Percentiles rank a stretch among this genome's conserved stretches.
Conservation (phyloP, 2,113 vertebrate genomes). For the Bos javanicus region DNA sequence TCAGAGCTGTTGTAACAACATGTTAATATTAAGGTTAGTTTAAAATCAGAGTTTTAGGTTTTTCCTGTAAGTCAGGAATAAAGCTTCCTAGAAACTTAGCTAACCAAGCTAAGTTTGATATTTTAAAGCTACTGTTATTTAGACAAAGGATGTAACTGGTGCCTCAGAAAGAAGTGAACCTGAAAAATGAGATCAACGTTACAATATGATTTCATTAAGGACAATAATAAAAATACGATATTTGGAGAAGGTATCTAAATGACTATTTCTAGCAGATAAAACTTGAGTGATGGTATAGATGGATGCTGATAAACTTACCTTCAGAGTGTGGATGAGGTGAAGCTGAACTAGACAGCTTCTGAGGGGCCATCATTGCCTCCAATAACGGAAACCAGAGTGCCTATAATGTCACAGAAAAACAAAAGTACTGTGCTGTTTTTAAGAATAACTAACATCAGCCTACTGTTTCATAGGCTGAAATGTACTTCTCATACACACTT, state of each 20-base stretch:
- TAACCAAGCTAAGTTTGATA: neutral
- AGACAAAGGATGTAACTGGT: neutral
- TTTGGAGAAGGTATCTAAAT: neutral
- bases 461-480: neutral
- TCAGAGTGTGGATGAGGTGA: constrained; percentile 81
- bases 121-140: constrained; percentile 6
- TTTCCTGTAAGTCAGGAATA: neutral
- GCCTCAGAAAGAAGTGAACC: neutral
- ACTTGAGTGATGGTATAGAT: neutral
- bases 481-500: neutral
- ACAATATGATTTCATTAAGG: neutral
- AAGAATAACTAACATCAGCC: neutral
- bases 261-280: neutral
- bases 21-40: neutral
- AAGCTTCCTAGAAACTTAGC: neutral
- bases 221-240: neutral
- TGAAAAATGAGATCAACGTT: neutral
- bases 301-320: constrained; percentile 77
- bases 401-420: constrained; percentile 74
- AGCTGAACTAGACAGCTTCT: constrained; percentile 86
- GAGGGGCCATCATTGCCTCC: constrained; percentile 96
- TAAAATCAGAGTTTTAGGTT: neutral
- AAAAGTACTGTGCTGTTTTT: neutral
- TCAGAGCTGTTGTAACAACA: constrained; percentile 86
- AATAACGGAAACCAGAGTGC: constrained; percentile 95